Evolutionary conservation across 1,140 invertebrate genomes (phyloP), one percentile per base, ranked within the genome.

Genomic region (Dryas iulia): DNA sequence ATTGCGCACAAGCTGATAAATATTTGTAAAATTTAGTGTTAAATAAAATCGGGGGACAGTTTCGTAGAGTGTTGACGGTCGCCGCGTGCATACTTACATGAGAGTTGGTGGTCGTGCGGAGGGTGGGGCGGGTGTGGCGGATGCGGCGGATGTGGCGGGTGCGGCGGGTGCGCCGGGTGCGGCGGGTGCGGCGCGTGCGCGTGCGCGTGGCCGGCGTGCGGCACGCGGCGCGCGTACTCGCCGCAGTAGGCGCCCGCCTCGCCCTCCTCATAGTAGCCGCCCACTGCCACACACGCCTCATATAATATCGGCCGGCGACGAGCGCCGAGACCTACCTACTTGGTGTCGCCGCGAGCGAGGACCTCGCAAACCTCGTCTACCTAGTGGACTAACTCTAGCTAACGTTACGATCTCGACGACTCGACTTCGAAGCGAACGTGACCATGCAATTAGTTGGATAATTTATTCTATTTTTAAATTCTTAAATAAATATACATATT

Each of bases 201-300:
- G 30, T 11, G 33, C 62, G 69, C 54, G 76, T 93, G 87, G 82
- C 87, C 90, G 87, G 84, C 78, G 87, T 84, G 85, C 92, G 93
- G 80, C 53, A 54, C 90, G 92, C 91, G 93, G 47, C 78, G 73
- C 66, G 47, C 92, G 91, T 93, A 94, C 76, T 91, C 89, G 69
- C 79, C 83, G 81, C 83, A 85, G 82, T 89, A 87, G 68, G 81
- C 78, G 74, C 78, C 80, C 68, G 76, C 76, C 62, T 79, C 82
- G 70, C 85, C 77, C 65, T 88, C 90, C 81, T 89, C 91, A 86
- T 91, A 92, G 89, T 90, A 92, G 82, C 87, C 89, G 84, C 85
- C 91, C 89, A 92, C 89, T 92, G 89, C 87, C 87, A 89, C 85
- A 89, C 84, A 88, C 81, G 82, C 82, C 82, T 77, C 78, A 82